Evolutionary conservation across 2,113 vertebrate genomes (phyloP).

Genomic region (Dicentrarchus labrax): DNA sequence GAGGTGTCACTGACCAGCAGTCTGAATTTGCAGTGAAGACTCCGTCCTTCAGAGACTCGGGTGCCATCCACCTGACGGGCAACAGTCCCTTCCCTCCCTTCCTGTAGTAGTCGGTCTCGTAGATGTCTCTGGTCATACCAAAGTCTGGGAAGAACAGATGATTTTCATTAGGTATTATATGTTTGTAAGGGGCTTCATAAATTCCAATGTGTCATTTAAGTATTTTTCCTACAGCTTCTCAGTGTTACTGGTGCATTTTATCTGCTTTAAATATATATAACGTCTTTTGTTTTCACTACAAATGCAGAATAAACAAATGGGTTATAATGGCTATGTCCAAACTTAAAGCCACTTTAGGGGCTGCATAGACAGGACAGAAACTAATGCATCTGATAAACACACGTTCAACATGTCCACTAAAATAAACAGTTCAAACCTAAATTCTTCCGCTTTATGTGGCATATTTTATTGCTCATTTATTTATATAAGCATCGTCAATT

Average conservation of each 20-base stretch:
- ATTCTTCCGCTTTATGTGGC: background rate
- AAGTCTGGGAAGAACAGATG: conserved; percentile 86
- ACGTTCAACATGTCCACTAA: background rate
- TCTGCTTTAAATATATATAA: background rate
- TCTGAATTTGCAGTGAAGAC: conserved; percentile 95
- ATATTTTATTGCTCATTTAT: no score
- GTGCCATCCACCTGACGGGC: conserved; percentile 97
- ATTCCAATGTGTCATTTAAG: background rate
- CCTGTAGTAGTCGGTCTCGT: conserved; percentile 98
- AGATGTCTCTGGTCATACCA: conserved; percentile 99
- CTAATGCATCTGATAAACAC: background rate
- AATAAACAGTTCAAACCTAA: background rate
- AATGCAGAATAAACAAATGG: background rate
- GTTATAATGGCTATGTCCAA: background rate
- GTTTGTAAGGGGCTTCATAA: background rate
- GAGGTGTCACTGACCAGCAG: conserved; percentile 90
- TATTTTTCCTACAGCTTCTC: background rate
- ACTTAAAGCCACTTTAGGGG: background rate
- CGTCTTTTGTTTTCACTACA: background rate
- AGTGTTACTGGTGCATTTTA: no score
- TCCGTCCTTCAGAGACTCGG: conserved; percentile 95
- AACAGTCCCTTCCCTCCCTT: conserved; percentile 97
- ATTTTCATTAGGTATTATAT: background rate
- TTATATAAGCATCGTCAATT: background rate
- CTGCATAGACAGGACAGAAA: background rate